Evolutionary conservation across 2,113 vertebrate species (phyloP), one percentile per base, ranked within the genome.

Genomic region (Vulpes ferrilata): DNA sequence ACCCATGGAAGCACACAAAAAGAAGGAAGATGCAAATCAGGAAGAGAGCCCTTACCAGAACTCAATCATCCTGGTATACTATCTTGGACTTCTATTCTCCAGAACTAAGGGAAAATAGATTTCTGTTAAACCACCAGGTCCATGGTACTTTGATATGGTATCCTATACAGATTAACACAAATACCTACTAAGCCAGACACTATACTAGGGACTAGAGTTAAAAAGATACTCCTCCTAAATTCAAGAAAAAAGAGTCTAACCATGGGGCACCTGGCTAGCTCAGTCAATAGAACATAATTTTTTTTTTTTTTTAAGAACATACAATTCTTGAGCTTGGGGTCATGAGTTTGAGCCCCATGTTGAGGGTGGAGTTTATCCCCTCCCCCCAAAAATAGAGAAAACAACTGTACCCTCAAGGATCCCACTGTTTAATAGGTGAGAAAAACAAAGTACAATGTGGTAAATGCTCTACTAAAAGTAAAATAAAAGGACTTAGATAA

Each of bases 361-460:
- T 74, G 38, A 74, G 11, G 73, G 38, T 25, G 48, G 73, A 74
- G 38, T 43, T 43, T 74, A 43, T 22, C 15, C 65, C 32, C 6
- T 15, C 11, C 2, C 62, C 20, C 0, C 4, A 43, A 22, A 74
- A 38, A 43, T 20, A 43, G 38, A 74, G 73, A 74, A 43, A 48
- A 48, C 11, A 48, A 53, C 32, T 88, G 53, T 93, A 19, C 35
- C 51, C 22, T 95, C 60, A 91, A 93, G 76, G 27, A 84, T 35
- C 12, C 51, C 30, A 86, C 11, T 71, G n/a, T 43, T 69, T 91
- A 93, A 85, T 5, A 86, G 19, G 19, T 84, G 48, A 91, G 43
- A 90, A 48, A 96, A 92, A 92, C 7, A 92, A 74, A 64, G 15
- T 30, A 93, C 62, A 88, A 90, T 60, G 30, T 74, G 32, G 22